A percentile compares a stretch with the other conserved stretches of the same genome.
phyloP scores from a whole-genome alignment of 1,140 invertebrate species.

The Polyergus mexicanus region DNA sequence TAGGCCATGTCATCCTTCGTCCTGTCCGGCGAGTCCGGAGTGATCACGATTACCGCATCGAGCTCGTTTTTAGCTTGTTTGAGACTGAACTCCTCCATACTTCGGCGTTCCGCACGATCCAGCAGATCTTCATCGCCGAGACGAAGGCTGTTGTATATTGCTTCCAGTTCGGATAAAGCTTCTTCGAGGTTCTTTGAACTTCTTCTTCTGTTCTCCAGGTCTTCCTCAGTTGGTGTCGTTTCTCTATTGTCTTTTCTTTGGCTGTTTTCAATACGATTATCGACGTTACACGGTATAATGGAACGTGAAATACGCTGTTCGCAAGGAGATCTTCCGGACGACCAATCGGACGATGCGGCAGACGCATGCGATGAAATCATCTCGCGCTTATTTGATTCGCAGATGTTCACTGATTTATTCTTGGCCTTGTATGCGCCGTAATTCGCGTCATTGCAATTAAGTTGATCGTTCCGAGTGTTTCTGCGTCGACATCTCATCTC shows the following conservation, averaged over 20 bases:
- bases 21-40: conserved; percentile 87
- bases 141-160: conserved; percentile 94
- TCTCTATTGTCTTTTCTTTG: not conserved
- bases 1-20: conserved; percentile 93
- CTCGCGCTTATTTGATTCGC: conserved; percentile 56
- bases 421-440: not conserved
- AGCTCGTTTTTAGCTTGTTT: conserved; percentile 54
- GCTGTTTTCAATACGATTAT: conserved; percentile 24
- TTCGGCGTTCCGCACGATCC: conserved; percentile 92
- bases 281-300: conserved; percentile 10
- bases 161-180: conserved; percentile 94
- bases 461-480: conserved; percentile 68
- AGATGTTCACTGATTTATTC: conserved; percentile 36
- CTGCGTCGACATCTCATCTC: conserved; percentile 65
- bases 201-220: conserved; percentile 82
- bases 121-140: conserved; percentile 93
- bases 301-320: not conserved
- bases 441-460: conserved; percentile 58
- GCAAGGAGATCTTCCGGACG: conserved; percentile 17
- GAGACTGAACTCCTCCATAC: conserved; percentile 86
- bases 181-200: conserved; percentile 94
- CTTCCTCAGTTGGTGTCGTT: conserved; percentile 80
- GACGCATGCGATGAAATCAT: conserved; percentile 4
- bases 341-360: conserved; percentile 12
- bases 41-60: not conserved